Evolutionary conservation across 2,113 vertebrate species (phyloP).

Genomic region (Zingel zingel): DNA sequence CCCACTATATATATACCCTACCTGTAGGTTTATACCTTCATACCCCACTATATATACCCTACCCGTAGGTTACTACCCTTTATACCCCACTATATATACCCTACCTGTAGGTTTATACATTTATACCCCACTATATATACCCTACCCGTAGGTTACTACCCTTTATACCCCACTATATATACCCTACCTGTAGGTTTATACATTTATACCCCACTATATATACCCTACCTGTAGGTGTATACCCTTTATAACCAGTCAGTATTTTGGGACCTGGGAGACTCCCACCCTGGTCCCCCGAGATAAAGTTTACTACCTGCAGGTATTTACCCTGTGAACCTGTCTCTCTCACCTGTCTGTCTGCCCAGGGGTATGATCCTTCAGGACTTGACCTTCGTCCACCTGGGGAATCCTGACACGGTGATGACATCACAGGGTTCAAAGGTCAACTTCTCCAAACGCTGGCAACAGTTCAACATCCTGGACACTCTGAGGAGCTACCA

Average conservation of each 20-base stretch:
- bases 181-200: no score
- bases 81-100: no score
- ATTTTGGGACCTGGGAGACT: no score
- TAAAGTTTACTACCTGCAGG: conserved; percentile 83
- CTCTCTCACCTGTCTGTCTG: conserved; percentile 4
- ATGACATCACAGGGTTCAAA: conserved; percentile 82
- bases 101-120: no score
- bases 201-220: no score
- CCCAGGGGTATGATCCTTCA: conserved; percentile 87
- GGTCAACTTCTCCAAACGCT: conserved; percentile 96
- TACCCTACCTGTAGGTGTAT: no score
- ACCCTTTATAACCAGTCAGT: no score
- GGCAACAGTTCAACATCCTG: conserved; percentile 98
- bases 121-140: no score
- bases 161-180: no score
- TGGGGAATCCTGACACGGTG: conserved; percentile 93
- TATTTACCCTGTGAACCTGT: conserved; percentile 64
- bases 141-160: no score
- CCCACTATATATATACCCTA: conserved; percentile 86
- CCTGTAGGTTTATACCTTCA: conserved; percentile 89
- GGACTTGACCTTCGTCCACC: conserved; percentile 97
- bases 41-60: conserved; percentile 48
- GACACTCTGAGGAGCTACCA: conserved; percentile 95
- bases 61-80: no score
- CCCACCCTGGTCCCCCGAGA: no score